Conservation (phyloP, 2,113 vertebrate genomes). For the Misgurnus mizolepis region DNA sequence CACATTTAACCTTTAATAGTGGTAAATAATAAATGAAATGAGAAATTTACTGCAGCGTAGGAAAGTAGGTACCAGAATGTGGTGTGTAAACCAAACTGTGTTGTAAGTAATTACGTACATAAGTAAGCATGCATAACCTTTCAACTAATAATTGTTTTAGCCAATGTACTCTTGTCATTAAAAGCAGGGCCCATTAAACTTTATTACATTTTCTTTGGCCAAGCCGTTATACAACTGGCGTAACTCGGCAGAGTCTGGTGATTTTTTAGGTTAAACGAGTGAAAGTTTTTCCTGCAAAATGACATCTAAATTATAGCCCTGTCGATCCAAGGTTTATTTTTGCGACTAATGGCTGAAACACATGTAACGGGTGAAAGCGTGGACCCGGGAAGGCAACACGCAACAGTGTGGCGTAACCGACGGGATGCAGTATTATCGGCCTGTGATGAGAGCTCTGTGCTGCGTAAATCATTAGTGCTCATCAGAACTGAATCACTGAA, state of each 20-base stretch:
- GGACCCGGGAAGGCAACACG: neutral
- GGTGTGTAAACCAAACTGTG: neutral
- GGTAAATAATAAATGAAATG: too few species aligned
- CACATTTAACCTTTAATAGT: too few species aligned
- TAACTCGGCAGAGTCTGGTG: conserved; percentile 7
- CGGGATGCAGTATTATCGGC: conserved; percentile 19
- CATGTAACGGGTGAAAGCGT: conserved; percentile 23
- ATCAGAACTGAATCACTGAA: conserved; percentile 45
- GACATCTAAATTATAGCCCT: conserved; percentile 53
- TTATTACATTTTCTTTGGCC: conserved; percentile 44
- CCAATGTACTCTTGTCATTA: conserved; percentile 17
- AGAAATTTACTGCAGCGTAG: too few species aligned
- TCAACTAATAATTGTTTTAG: neutral
- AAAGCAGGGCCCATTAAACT: conserved; percentile 29
- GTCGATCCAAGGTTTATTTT: conserved; percentile 57
- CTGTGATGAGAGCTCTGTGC: conserved; percentile 34
- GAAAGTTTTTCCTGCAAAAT: conserved; percentile 50
- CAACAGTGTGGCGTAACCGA: conserved; percentile 13
- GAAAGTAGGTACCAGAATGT: too few species aligned
- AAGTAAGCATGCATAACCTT: neutral
- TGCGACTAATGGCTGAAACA: conserved; percentile 59
- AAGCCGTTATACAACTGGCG: neutral
- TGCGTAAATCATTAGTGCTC: conserved; percentile 44
- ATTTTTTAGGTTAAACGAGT: conserved; percentile 38
- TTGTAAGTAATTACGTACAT: neutral